Percentiles rank a stretch among this genome's conserved stretches.
These are phyloP conservation scores for Rhamnusium bicolor DNA, from an alignment of 2,888 invertebrate genomes.

Conservation along the genomic window DNA sequence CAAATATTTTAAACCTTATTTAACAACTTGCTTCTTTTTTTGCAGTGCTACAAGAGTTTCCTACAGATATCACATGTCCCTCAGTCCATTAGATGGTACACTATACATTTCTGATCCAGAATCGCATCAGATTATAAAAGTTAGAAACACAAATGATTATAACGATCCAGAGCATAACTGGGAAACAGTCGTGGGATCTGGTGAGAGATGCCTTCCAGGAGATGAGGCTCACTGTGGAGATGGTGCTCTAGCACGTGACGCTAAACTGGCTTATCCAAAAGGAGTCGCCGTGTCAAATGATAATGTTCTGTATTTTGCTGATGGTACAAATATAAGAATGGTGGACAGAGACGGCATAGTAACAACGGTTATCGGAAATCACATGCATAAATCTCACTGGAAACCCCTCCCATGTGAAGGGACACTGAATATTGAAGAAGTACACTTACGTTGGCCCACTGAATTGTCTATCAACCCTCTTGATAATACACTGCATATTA, in stretches of 20 bases:
- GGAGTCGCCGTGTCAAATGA: slow-evolving; percentile 95
- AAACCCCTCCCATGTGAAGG: slow-evolving; percentile 95
- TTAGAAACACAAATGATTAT: slow-evolving; percentile 86
- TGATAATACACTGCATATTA: slow-evolving; percentile 95
- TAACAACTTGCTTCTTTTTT: slow-evolving; percentile 55
- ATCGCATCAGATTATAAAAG: slow-evolving; percentile 93
- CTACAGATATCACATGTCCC: slow-evolving; percentile 96
- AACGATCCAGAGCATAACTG: slow-evolving; percentile 92
- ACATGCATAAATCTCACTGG: slow-evolving; percentile 95
- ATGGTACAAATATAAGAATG: slow-evolving; percentile 93
- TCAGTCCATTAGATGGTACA: slow-evolving; percentile 94
- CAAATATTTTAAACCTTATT: no score
- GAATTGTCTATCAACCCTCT: slow-evolving; percentile 94
- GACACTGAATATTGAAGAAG: slow-evolving; percentile 92
- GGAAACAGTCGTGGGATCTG: slow-evolving; percentile 96
- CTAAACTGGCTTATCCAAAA: slow-evolving; percentile 96
- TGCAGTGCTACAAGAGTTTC: slow-evolving; percentile 92
- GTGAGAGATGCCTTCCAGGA: slow-evolving; percentile 93
- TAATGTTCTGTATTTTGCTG: slow-evolving; percentile 94
- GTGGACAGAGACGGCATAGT: slow-evolving; percentile 94
- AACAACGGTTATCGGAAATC: slow-evolving; percentile 92
- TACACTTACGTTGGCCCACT: slow-evolving; percentile 96
- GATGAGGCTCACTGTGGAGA: slow-evolving; percentile 97
- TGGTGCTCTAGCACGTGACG: slow-evolving; percentile 92
- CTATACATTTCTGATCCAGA: slow-evolving; percentile 97